Evolutionary conservation across 2,888 invertebrate species (phyloP), one percentile per base, ranked within the genome.

Genomic region (Parascotia fuliginaria): DNA sequence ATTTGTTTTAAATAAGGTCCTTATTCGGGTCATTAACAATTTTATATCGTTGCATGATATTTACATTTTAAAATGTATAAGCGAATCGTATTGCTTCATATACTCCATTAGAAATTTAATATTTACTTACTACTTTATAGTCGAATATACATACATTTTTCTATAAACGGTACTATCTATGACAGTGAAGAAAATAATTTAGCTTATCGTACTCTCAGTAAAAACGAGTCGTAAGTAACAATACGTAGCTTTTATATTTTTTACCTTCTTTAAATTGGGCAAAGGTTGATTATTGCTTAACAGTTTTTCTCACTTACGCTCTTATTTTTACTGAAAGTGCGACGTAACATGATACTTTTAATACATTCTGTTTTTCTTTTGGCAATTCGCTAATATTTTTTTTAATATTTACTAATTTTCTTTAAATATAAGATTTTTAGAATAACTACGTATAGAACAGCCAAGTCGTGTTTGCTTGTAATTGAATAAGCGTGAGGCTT

Each of bases 61-160:
- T 63, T 74, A 77, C 77, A 78, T 62, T 60, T 68, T 60, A 50
- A 58, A 67, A 77, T 73, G 50, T 68, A 34, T 77, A 86, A 88
- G 89, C 89, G 82, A 83, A 75, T 77, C 49, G 74, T 89, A 88
- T 88, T 88, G 87, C 86, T 89, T 83, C 73, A 69, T 65, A 66
- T 69, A 54, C 55, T 63, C 55, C 52, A 44, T 46, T 54, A 57
- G 54, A 53, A 65, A 52, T 49, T 5, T 42, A n/a, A n/a, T 57
- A 46, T 43, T 49, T 65, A 67, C 54, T 50, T 1, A 3, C 61
- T 60, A 62, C 52, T 56, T 60, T 55, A 59, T 70, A 24, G 52
- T 68, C 66, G 59, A 71, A 62, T 60, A 63, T 73, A 73, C 68
- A 68, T 68, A 69, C 42, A 54, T 42, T 42, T 53, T 57, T 54